Evolutionary conservation across 2,113 vertebrate species (phyloP).

Genomic region (Butorides virescens): DNA sequence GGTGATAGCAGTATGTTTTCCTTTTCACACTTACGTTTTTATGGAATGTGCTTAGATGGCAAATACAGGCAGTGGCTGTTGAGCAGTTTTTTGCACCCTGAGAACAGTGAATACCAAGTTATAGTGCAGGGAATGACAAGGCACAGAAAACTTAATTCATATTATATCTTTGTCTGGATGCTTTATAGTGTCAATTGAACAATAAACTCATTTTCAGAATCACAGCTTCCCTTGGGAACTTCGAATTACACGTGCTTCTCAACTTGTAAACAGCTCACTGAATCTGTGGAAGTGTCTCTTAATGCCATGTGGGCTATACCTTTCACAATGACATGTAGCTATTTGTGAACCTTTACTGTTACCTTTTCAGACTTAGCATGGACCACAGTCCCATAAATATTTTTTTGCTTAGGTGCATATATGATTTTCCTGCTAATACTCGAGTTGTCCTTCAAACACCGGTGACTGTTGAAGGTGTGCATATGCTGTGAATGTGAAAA

Average conservation of each 20-base stretch:
- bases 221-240: background rate
- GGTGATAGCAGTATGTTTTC: background rate
- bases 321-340: background rate
- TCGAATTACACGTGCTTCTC: background rate
- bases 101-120: background rate
- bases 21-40: background rate
- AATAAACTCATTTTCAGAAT: background rate
- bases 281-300: background rate
- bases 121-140: background rate
- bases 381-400: background rate
- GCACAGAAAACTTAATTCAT: background rate
- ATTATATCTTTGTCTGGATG: background rate
- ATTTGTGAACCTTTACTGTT: background rate
- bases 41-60: background rate
- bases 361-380: background rate
- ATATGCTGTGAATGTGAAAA: background rate
- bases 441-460: background rate
- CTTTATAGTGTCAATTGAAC: background rate
- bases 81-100: background rate
- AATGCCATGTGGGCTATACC: accelerated
- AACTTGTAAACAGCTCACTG: background rate
- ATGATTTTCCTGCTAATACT: background rate
- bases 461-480: background rate
- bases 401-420: background rate
- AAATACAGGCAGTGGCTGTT: background rate